A percentile compares a stretch with the other conserved stretches of the same genome.
These are phyloP conservation scores for Apis laboriosa DNA, from an alignment of 1,140 invertebrate genomes.

Conservation along the genomic window DNA sequence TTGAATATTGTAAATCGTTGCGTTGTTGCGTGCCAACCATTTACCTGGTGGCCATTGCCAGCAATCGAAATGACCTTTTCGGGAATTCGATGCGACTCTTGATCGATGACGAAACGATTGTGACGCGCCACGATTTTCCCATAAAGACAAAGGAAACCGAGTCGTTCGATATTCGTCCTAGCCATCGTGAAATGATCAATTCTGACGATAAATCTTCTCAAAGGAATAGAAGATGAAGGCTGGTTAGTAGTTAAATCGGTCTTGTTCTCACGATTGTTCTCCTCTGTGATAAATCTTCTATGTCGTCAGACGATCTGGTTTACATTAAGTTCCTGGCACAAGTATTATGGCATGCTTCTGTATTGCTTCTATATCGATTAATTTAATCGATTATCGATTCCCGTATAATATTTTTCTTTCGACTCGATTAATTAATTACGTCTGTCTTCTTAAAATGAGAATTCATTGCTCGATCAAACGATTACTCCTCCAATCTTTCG, in stretches of 20 bases:
- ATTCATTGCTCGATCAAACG: too few relatives aligned
- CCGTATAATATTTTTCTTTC: too few relatives aligned
- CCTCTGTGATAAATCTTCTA: not conserved
- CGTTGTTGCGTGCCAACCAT: not conserved
- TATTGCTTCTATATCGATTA: too few relatives aligned
- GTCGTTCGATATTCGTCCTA: slow-evolving; percentile 1
- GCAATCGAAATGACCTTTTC: slow-evolving; percentile 72
- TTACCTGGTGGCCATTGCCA: slow-evolving; percentile 20
- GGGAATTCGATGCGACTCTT: slow-evolving; percentile 70
- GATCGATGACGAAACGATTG: slow-evolving; percentile 67
- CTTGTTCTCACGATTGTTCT: not conserved
- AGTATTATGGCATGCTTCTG: too few relatives aligned
- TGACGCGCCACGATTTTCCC: slow-evolving; percentile 64
- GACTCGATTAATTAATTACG: too few relatives aligned
- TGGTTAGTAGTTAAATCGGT: not conserved
- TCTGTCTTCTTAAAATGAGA: too few relatives aligned
- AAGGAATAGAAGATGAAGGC: not conserved
- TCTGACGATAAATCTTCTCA: slow-evolving; percentile 25
- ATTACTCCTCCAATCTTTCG: too few relatives aligned
- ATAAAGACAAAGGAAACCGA: slow-evolving; percentile 38
- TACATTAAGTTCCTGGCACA: too few relatives aligned
- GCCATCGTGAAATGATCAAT: not conserved
- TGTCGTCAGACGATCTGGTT: not conserved
- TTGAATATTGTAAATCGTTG: not conserved
- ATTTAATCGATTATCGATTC: too few relatives aligned